Base-by-base conservation (phyloP, 2,888 invertebrate genomes). In the Eudemis profundana region DNA sequence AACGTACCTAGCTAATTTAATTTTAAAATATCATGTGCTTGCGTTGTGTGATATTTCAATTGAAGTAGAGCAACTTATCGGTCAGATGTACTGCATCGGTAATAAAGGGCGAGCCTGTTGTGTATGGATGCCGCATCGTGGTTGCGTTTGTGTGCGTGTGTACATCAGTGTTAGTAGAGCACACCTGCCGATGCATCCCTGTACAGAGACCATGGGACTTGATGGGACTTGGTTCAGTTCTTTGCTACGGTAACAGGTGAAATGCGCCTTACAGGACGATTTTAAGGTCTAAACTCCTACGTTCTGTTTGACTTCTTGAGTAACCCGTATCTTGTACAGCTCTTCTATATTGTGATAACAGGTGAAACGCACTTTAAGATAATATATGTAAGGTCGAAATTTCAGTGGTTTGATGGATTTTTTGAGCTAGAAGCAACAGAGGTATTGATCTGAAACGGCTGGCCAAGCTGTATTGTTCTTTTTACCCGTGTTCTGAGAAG, bases 21-120 rank as follows among this genome's bases (percentile, higher is more conserved):
- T n/a, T 29, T 15, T 21, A 15, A 27, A 33, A 19, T 63, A 38
- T 57, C 40, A 53, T 33, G 38, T 23, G 49, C 49, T n/a, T 12
- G 38, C 15, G 40, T n/a, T 23, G 23, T 33, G 33, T 33, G n/a
- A n/a, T n/a, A n/a, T 57, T 15, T 21, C 21, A 60, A 57, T 63
- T 51, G 40, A 72, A 74, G 78, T 84, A 81, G 87, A 87, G 87
- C 81, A 83, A 70, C 70, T 40, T 78, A 68, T 71, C 49, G 53
- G 66, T 14, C 66, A 68, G 57, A 51, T 61, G 36, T 42, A 54
- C 66, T 72, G 64, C 71, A 78, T 70, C 70, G 73, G 80, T 81
- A 77, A 79, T 81, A 84, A 83, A 86, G 84, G 83, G 79, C 83
- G 77, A 75, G 69, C 76, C 79, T 81, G 79, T 75, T 80, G 79